Conservation (phyloP, 2,888 invertebrate species). For the Epicampocera succincta region DNA sequence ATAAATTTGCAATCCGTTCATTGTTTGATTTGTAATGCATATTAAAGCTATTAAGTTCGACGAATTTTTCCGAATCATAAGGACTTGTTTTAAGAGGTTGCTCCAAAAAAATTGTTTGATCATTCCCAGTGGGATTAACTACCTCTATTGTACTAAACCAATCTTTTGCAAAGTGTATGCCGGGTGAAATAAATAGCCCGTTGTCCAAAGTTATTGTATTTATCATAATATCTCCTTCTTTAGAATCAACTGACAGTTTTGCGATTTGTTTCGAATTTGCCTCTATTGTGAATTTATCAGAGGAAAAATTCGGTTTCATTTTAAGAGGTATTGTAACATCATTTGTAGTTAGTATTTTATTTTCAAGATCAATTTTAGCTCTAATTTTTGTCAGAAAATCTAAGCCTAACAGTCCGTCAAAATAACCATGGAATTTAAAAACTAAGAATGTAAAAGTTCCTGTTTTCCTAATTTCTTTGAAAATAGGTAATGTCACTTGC, state of each 20-base stretch:
- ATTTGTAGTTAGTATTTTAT: neutral
- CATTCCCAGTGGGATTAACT: neutral
- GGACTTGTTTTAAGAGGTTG: slow-evolving; percentile 19
- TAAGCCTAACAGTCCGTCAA: slow-evolving; percentile 16
- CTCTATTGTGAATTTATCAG: slow-evolving; percentile 4
- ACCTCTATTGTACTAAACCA: slow-evolving; percentile 2
- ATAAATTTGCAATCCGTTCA: slow-evolving; percentile 1
- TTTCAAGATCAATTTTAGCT: slow-evolving; percentile 3
- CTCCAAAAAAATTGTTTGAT: slow-evolving; percentile 8
- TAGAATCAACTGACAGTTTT: slow-evolving; percentile 3
- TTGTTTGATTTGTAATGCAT: neutral
- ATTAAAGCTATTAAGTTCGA: slow-evolving; percentile 16
- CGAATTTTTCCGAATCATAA: slow-evolving; percentile 1
- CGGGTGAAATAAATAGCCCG: slow-evolving; percentile 8
- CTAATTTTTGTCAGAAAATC: slow-evolving; percentile 11
- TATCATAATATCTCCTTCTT: slow-evolving; percentile 17
- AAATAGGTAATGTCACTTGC: slow-evolving; percentile 6
- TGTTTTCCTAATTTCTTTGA: slow-evolving; percentile 13
- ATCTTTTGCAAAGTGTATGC: neutral
- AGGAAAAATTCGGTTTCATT: slow-evolving; percentile 13
- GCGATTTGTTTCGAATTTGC: neutral
- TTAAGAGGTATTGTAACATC: slow-evolving; percentile 3
- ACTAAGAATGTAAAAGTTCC: neutral
- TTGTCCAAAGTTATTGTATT: slow-evolving; percentile 3
- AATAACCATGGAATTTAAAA: slow-evolving; percentile 13